Conservation (phyloP, 1,140 invertebrate species). For the Pachyrhynchus sulphureomaculatus region DNA sequence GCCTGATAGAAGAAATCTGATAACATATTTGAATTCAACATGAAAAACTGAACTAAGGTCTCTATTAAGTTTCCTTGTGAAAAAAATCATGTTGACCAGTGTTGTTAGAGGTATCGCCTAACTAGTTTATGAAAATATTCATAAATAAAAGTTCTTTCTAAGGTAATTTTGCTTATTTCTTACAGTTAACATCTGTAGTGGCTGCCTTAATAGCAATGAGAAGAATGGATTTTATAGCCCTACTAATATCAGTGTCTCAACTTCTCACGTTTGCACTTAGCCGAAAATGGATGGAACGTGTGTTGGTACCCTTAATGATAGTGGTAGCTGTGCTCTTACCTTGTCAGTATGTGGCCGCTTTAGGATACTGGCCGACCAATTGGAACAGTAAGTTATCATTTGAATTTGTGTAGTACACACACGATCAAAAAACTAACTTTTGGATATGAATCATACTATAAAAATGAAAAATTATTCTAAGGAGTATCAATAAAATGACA, state of each 20-base stretch:
- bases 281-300: neutral
- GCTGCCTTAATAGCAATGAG: constrained; percentile 2
- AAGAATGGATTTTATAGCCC: constrained; percentile 14
- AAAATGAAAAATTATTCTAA: too few species aligned
- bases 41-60: too few species aligned
- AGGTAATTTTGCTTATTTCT: neutral
- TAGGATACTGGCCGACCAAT: constrained; percentile 15
- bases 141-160: too few species aligned
- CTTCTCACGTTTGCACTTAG: neutral
- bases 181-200: constrained; percentile 4
- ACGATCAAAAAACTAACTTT: neutral
- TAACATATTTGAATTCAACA: too few species aligned
- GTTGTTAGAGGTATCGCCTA: too few species aligned
- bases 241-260: constrained; percentile 1
- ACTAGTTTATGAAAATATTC: too few species aligned
- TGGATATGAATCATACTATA: neutral
- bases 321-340: neutral
- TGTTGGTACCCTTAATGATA: constrained; percentile 2
- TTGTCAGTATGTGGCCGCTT: constrained; percentile 4
- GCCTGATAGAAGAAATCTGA: too few species aligned
- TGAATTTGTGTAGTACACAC: neutral
- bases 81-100: too few species aligned
- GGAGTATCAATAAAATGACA: too few species aligned
- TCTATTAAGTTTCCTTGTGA: too few species aligned
- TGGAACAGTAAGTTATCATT: constrained; percentile 13